Evolutionary conservation across 2,113 vertebrate species (phyloP).

Genomic region (Fukomys damarensis): DNA sequence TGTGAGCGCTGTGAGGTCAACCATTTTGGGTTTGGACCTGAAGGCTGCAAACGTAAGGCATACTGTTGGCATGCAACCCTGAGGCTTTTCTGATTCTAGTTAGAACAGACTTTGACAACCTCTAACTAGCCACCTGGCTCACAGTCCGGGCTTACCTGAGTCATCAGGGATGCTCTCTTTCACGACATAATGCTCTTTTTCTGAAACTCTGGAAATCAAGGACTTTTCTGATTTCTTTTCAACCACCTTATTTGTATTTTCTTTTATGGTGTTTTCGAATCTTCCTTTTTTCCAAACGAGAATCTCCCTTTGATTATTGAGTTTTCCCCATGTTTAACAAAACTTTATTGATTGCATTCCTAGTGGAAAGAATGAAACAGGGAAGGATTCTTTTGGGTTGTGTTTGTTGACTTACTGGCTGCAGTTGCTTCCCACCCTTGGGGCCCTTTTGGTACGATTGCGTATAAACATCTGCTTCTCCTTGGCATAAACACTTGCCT

Average conservation of each 20-base stretch:
- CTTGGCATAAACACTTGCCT: slow-evolving; percentile 73
- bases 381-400: neutral
- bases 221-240: neutral
- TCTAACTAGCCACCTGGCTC: accelerated
- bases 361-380: neutral
- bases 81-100: neutral
- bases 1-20: slow-evolving; percentile 94
- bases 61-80: neutral
- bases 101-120: neutral
- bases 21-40: slow-evolving; percentile 95
- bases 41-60: slow-evolving; percentile 97
- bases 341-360: neutral
- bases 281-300: neutral
- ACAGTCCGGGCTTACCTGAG: neutral
- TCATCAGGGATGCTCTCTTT: neutral
- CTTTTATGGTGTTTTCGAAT: neutral
- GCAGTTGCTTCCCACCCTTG: slow-evolving; percentile 26
- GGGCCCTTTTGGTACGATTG: slow-evolving; percentile 15
- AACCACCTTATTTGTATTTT: neutral
- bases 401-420: neutral
- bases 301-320: neutral
- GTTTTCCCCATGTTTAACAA: neutral
- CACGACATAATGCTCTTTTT: neutral
- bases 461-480: slow-evolving; percentile 64
- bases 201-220: neutral